Percentiles rank a stretch among this genome's conserved stretches.
Evolutionary conservation across 2,797 vertebrate species (phyloP).

Genomic region (Dryobates pubescens): DNA sequence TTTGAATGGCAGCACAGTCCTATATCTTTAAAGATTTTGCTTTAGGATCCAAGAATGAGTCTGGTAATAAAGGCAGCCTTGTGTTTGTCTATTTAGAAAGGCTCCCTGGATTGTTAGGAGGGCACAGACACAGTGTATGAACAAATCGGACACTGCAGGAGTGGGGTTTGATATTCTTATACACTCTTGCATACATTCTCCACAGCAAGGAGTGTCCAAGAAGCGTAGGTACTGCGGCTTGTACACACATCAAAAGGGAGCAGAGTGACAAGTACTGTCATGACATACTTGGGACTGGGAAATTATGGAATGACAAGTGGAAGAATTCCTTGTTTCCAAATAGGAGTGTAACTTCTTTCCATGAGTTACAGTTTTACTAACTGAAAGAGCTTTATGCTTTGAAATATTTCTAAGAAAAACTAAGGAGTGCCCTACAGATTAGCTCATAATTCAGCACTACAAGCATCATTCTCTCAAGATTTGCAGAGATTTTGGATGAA

Average conservation of each 20-base stretch:
- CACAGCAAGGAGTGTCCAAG: not conserved
- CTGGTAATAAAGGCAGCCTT: not conserved
- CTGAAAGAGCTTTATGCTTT: not conserved
- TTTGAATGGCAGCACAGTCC: not conserved
- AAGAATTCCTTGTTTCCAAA: not conserved
- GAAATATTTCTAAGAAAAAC: not conserved
- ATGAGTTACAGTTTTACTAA: not conserved
- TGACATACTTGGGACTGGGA: fast-evolving
- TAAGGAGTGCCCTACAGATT: not conserved
- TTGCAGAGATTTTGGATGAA: not conserved
- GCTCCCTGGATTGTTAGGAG: not conserved
- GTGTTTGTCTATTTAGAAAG: not conserved
- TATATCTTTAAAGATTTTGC: not conserved
- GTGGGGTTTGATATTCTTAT: not conserved
- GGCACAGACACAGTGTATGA: not conserved
- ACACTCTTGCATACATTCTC: not conserved
- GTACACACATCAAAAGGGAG: not conserved
- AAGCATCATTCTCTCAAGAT: not conserved
- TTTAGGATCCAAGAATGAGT: not conserved
- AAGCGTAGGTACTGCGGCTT: not conserved
- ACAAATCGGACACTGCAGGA: not conserved
- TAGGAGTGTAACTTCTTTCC: not conserved
- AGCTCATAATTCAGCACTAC: not conserved
- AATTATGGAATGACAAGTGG: not conserved
- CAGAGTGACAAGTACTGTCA: not conserved